A percentile compares a stretch with the other conserved stretches of the same genome.
These are phyloP conservation scores for Mythimna loreyi DNA, from an alignment of 2,888 invertebrate species.

Conservation along the genomic window DNA sequence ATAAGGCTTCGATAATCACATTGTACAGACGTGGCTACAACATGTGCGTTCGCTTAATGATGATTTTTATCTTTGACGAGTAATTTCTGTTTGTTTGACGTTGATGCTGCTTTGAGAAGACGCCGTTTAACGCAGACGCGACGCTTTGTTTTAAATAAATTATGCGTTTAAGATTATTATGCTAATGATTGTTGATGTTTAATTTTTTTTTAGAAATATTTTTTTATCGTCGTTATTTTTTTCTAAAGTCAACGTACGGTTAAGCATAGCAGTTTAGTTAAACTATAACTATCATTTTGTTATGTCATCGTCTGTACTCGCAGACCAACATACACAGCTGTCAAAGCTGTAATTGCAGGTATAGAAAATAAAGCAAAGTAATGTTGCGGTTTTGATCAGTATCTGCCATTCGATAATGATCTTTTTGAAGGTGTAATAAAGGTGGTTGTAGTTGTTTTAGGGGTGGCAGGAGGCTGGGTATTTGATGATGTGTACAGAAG, in stretches of 20 bases:
- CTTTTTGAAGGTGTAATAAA: constrained; percentile 63
- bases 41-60: constrained; percentile 67
- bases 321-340: constrained; percentile 78
- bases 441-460: constrained; percentile 53
- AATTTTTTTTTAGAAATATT: not conserved
- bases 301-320: constrained; percentile 80
- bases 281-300: constrained; percentile 54
- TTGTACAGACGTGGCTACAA: constrained; percentile 75
- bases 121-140: not conserved
- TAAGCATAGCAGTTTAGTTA: constrained; percentile 16
- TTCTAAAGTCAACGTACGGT: constrained; percentile 48
- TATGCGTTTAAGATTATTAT: constrained; percentile 32
- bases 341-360: constrained; percentile 89
- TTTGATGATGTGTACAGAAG: constrained; percentile 79
- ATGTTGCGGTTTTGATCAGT: constrained; percentile 68
- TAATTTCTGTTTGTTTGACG: constrained; percentile 52
- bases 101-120: constrained; percentile 32
- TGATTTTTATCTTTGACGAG: constrained; percentile 69
- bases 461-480: constrained; percentile 62
- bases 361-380: constrained; percentile 82
- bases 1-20: constrained; percentile 89
- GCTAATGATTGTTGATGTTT: constrained; percentile 24
- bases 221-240: constrained; percentile 7
- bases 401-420: constrained; percentile 59
- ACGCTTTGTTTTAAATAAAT: constrained; percentile 41